Conservation (phyloP, 2,113 vertebrate genomes). For the Tetrao urogallus region DNA sequence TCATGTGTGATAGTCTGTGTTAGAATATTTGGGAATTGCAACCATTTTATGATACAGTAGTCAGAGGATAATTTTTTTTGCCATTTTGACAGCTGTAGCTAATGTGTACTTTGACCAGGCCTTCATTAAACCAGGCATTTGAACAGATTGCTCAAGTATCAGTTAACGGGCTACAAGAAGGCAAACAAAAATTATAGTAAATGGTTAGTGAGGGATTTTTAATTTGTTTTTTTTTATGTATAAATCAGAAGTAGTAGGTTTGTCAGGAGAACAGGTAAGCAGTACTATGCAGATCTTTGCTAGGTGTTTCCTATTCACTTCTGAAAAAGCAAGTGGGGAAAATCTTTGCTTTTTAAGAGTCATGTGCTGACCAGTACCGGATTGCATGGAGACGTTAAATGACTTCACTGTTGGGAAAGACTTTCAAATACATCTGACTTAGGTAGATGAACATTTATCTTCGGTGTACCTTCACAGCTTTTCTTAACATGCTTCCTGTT, state of each 20-base stretch:
- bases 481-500: slow-evolving; percentile 26
- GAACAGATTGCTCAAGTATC: background rate
- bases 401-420: slow-evolving; percentile 24
- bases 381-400: slow-evolving; percentile 9
- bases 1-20: background rate
- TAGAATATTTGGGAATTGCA: background rate
- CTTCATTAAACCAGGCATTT: background rate
- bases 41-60: background rate
- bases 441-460: background rate
- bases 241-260: background rate
- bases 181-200: background rate
- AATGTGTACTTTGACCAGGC: background rate
- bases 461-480: slow-evolving; percentile 5
- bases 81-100: background rate
- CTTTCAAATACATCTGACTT: slow-evolving; percentile 31
- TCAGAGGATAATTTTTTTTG: background rate
- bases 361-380: background rate
- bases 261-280: background rate
- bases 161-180: background rate
- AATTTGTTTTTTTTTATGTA: background rate
- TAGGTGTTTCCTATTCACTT: background rate
- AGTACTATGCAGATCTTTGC: background rate
- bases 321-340: background rate
- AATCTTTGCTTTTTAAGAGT: background rate
- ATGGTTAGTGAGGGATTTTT: background rate